Percentiles rank a stretch among this genome's conserved stretches.
Evolutionary conservation across 2,113 vertebrate species (phyloP).

Genomic region (Oophaga pumilio): DNA sequence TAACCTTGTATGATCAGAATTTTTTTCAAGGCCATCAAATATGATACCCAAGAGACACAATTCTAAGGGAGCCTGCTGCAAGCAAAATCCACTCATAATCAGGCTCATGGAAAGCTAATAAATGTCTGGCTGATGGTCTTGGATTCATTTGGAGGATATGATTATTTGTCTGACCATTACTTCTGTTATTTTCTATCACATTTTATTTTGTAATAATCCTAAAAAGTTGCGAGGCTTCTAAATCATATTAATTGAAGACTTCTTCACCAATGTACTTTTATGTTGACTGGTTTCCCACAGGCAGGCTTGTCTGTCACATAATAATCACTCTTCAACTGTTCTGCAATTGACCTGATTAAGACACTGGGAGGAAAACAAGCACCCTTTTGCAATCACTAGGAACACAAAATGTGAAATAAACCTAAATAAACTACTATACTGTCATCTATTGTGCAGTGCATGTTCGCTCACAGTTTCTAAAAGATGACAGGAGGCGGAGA

Average conservation of each 20-base stretch:
- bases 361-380: conserved; percentile 58
- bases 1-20: conserved; percentile 61
- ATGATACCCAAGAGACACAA: conserved; percentile 57
- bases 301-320: conserved; percentile 65
- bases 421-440: conserved; percentile 59
- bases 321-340: conserved; percentile 63
- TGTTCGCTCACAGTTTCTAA: conserved; percentile 16
- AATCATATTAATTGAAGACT: conserved; percentile 65
- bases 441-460: conserved; percentile 1
- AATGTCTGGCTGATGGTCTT: conserved; percentile 61
- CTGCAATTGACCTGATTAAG: conserved; percentile 65
- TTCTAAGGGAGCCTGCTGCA: conserved; percentile 49
- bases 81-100: conserved; percentile 60
- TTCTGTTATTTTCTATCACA: conserved; percentile 52
- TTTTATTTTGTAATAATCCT: conserved; percentile 45
- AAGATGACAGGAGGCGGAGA: conserved; percentile 12
- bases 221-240: conserved; percentile 58
- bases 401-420: conserved; percentile 59
- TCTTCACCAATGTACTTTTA: conserved; percentile 60
- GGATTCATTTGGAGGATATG: conserved; percentile 51
- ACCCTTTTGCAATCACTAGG: conserved; percentile 62
- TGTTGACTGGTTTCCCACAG: conserved; percentile 63
- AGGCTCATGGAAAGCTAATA: conserved; percentile 62
- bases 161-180: conserved; percentile 60
- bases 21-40: conserved; percentile 61